Base-by-base conservation (phyloP, 1,140 invertebrate species). In the Heliothis subflexa region DNA sequence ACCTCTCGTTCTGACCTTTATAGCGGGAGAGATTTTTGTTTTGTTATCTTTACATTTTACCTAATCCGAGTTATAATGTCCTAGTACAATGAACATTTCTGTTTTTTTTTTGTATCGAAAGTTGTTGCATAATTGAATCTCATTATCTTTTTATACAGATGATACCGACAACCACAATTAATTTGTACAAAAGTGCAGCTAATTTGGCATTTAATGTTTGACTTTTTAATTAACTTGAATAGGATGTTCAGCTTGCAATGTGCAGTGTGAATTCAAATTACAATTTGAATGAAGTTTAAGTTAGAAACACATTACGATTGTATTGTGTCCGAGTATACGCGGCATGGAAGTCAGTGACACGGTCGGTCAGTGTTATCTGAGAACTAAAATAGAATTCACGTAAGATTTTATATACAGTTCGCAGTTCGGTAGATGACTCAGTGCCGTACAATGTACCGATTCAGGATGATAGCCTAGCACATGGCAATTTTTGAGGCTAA, bases 381-480 rank as follows among this genome's bases (percentile, higher is more conserved):
- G 59, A 62, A 74, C 72, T 80, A 82, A 84, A 84, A 84, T 81
- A 84, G 78, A 73, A 78, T 81, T 68, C 76, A 75, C 54, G 79
- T 79, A 81, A 81, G 82, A 75, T 77, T 61, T 52, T 33, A 71
- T 40, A 59, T 77, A 14, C 13, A 12, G 16, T 33, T 47, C 47
- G 49, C 18, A 11, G n/a, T n/a, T n/a, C 47, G 55, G 62, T 71
- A 21, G 73, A n/a, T 76, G 78, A 79, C 54, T 79, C 78, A 79
- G 52, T 72, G 47, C 45, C 33, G 61, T 52, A 62, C 73, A 64
- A 75, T 75, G 18, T 45, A 12, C 52, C 4, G 33, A 73, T 25
- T 59, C 11, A 49, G 16, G 16, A 10, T 28, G 18, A 61, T 28
- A 16, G 16, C 21, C 59, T 62, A 62, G 59, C 25, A 21, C 54